phyloP scores from a whole-genome alignment of 2,888 invertebrate genomes.

The Sesamia inferens region DNA sequence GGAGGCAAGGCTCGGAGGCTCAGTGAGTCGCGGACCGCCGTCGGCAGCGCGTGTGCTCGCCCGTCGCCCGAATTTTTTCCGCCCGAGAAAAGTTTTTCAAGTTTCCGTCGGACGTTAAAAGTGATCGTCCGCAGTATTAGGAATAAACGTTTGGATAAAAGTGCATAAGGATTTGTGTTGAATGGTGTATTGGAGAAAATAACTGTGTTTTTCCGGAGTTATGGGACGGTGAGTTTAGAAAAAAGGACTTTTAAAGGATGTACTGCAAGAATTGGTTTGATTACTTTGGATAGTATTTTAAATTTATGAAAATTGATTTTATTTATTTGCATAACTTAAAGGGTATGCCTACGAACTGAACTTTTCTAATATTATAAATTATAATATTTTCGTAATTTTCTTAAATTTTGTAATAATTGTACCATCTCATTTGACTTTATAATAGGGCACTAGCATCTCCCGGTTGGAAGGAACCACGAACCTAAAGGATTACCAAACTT shows the following conservation, averaged over 20 bases:
- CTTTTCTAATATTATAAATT: too few relatives aligned
- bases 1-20: conserved; percentile 64
- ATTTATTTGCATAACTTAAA: neutral
- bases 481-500: conserved; percentile 51
- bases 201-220: conserved; percentile 36
- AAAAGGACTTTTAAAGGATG: conserved; percentile 6
- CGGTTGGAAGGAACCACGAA: conserved; percentile 16
- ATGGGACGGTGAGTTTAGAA: conserved; percentile 65
- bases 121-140: conserved; percentile 45
- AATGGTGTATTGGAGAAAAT: conserved; percentile 48
- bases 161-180: conserved; percentile 63
- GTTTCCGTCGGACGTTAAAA: conserved; percentile 70
- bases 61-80: conserved; percentile 51
- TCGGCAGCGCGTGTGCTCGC: conserved; percentile 70
- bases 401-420: neutral
- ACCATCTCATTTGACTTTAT: neutral
- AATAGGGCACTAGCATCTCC: conserved; percentile 1
- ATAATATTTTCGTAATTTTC: neutral
- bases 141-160: conserved; percentile 50
- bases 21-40: conserved; percentile 79
- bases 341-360: neutral
- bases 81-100: conserved; percentile 78
- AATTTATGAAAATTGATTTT: neutral
- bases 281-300: neutral
- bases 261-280: conserved; percentile 1